Evolutionary conservation across 2,888 invertebrate genomes (phyloP), one percentile per base, ranked within the genome.

Genomic region (Gymnocheta viridis): DNA sequence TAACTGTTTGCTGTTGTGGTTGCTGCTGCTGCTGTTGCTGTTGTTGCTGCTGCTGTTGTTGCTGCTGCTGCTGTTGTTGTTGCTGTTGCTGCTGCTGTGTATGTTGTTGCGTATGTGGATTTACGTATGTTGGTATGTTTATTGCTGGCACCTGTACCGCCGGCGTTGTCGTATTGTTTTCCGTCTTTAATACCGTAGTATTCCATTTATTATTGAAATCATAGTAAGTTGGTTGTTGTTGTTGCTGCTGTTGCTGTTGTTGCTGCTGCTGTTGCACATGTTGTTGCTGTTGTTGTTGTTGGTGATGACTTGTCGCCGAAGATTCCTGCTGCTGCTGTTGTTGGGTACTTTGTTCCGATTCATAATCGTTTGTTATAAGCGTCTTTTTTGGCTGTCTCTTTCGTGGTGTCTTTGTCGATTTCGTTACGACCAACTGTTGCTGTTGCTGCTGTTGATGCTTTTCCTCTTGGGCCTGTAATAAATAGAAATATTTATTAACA

Each of bases 131-230:
- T 79, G 86, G 90, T 88, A 91, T 91, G 86, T 89, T 90, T 58
- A 91, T 90, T 62, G 90, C 88, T 60, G 90, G 87, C 82, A 89
- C 88, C 82, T 90, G 90, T 54, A 90, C 90, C 6, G 90, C 91
- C 35, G 90, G 89, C 32, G 90, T 89, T 51, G 87, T 86, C 9
- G 91, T 87, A 87, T 88, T 90, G 67, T 88, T 90, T 67, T 91
- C 91, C 67, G 90, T 89, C 86, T 91, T 91, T 19, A 90, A 87
- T 29, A 95, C 95, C 73, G 96, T 84, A 4, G 84, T 92, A 91
- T 96, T 96, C 96, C 96, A 96, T 87, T 96, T 93, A 88, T 95
- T 96, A 88, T 96, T 96, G 88, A 96, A 96, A 91, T 96, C 96
- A 88, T 96, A 96, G 89, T 96, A 96, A 70, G 94, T 94, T 85